Conservation (phyloP, 2,888 invertebrate genomes). For the Apodemia mormo region DNA sequence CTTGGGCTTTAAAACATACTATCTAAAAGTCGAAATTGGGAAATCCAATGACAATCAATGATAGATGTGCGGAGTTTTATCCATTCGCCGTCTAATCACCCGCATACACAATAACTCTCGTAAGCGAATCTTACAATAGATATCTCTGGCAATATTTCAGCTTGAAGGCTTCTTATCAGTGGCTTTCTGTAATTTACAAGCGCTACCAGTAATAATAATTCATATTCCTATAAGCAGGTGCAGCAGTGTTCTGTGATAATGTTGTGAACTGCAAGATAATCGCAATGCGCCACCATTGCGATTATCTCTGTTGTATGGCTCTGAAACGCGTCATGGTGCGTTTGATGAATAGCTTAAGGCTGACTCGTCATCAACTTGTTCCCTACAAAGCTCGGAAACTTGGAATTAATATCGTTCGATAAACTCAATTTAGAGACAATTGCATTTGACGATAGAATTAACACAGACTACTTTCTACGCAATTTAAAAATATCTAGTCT, state of each 20-base stretch:
- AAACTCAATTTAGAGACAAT: too few relatives aligned
- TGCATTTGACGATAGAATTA: too few relatives aligned
- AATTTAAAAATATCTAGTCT: too few relatives aligned
- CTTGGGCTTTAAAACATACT: too few relatives aligned
- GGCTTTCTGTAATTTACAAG: conserved; percentile 10
- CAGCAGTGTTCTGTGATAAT: background rate
- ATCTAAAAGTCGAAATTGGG: too few relatives aligned
- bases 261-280: background rate
- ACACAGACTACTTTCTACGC: too few relatives aligned
- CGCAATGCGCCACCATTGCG: background rate
- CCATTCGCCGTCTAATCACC: background rate
- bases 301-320: background rate
- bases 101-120: background rate
- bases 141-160: conserved; percentile 1
- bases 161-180: background rate
- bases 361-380: too few relatives aligned
- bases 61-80: background rate
- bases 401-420: too few relatives aligned
- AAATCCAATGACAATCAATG: background rate
- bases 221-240: background rate
- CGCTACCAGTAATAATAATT: background rate
- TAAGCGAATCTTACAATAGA: background rate
- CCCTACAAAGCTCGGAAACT: too few relatives aligned
- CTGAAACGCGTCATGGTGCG: background rate
- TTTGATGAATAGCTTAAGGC: background rate